A percentile compares a stretch with the other conserved stretches of the same genome.
Conservation (phyloP, 2,113 vertebrate genomes). For the Lepus timidus region DNA sequence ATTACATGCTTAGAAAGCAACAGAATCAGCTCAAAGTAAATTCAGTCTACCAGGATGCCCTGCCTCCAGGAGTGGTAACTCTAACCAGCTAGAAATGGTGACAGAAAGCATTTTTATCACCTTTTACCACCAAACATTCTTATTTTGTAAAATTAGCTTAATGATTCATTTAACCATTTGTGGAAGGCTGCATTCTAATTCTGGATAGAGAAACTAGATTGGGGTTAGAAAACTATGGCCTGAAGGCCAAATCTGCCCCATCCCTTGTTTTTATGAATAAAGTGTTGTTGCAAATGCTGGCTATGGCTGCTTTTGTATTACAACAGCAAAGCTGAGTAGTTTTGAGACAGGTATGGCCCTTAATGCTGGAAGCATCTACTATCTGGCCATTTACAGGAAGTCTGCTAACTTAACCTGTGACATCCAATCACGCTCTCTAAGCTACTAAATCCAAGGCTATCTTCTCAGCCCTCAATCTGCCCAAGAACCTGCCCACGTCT, state of each 20-base stretch:
- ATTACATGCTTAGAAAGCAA: background rate
- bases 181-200: background rate
- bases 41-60: constrained; percentile 2
- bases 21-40: constrained; percentile 1
- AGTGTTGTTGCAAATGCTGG: background rate
- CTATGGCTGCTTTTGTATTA: background rate
- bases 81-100: background rate
- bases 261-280: background rate
- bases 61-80: background rate
- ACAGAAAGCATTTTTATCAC: constrained; percentile 17
- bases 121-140: background rate
- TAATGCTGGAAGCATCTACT: background rate
- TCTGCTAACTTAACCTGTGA: background rate
- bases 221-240: background rate
- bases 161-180: background rate
- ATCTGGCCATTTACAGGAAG: background rate
- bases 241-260: background rate
- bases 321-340: background rate
- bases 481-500: background rate
- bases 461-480: background rate
- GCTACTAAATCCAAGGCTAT: background rate
- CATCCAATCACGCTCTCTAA: background rate
- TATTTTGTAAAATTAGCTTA: constrained; percentile 11
- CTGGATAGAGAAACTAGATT: background rate
- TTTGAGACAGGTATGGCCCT: background rate